phyloP scores from a whole-genome alignment of 2,797 vertebrate species.

The Xiphorhynchus erythropygius region DNA sequence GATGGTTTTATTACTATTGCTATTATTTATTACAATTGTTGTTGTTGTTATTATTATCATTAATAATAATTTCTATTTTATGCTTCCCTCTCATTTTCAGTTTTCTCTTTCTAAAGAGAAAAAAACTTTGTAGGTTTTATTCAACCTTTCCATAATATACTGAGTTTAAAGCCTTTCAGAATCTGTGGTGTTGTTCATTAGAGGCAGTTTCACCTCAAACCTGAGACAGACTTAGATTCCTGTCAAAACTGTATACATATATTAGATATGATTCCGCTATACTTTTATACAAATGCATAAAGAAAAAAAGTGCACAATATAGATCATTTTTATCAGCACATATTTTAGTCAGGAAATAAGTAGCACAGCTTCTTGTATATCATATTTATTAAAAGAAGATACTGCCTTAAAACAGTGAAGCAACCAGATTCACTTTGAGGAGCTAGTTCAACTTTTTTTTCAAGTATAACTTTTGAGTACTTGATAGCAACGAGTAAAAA shows the following conservation, averaged over 20 bases:
- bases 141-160: not conserved
- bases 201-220: not conserved
- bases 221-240: not conserved
- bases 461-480: not conserved
- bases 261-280: not conserved
- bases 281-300: not conserved
- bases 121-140: not conserved
- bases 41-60: too few species aligned
- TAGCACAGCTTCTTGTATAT: not conserved
- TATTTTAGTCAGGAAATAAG: not conserved
- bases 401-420: not conserved
- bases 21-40: not conserved
- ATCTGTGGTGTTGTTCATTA: not conserved
- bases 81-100: not conserved
- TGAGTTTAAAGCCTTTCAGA: not conserved
- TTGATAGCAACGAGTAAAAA: not conserved
- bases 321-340: not conserved
- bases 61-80: not conserved
- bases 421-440: not conserved
- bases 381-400: not conserved
- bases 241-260: not conserved
- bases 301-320: not conserved
- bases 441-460: not conserved
- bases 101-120: not conserved
- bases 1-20: not conserved